Conservation (phyloP, 2,888 invertebrate genomes). For the Drosophila anomalata region DNA sequence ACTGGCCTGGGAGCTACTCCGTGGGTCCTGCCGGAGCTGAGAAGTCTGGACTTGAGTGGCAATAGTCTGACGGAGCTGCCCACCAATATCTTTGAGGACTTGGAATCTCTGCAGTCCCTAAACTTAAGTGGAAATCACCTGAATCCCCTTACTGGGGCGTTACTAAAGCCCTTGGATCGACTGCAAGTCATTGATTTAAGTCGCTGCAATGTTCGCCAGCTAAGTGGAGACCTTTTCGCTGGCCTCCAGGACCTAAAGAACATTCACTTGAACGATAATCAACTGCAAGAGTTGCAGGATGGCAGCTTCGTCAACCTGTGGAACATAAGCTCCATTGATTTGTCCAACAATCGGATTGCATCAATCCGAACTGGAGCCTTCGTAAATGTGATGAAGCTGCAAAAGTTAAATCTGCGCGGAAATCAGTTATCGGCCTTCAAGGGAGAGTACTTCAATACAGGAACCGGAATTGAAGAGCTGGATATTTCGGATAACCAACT, state of each 20-base stretch:
- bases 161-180: slow-evolving; percentile 89
- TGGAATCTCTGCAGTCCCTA: slow-evolving; percentile 88
- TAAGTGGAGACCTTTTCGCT: slow-evolving; percentile 89
- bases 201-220: slow-evolving; percentile 88
- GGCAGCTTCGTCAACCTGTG: slow-evolving; percentile 90
- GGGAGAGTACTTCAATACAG: slow-evolving; percentile 93
- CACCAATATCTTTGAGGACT: slow-evolving; percentile 87
- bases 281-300: slow-evolving; percentile 90
- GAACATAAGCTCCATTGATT: slow-evolving; percentile 90
- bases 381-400: slow-evolving; percentile 90
- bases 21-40: slow-evolving; percentile 87
- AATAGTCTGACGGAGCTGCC: slow-evolving; percentile 91
- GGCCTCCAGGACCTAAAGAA: slow-evolving; percentile 88
- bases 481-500: slow-evolving; percentile 92
- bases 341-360: slow-evolving; percentile 91
- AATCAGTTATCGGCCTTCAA: slow-evolving; percentile 92
- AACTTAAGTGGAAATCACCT: slow-evolving; percentile 91
- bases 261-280: slow-evolving; percentile 89
- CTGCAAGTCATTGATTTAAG: slow-evolving; percentile 90
- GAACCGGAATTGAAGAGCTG: slow-evolving; percentile 91
- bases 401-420: slow-evolving; percentile 88
- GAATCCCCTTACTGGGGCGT: slow-evolving; percentile 86
- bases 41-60: slow-evolving; percentile 90
- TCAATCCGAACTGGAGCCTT: slow-evolving; percentile 91
- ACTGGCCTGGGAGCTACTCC: slow-evolving; percentile 88